Percentiles rank a stretch among this genome's conserved stretches.
These are phyloP conservation scores for Syritta pipiens DNA, from an alignment of 2,888 invertebrate genomes.

Conservation along the genomic window DNA sequence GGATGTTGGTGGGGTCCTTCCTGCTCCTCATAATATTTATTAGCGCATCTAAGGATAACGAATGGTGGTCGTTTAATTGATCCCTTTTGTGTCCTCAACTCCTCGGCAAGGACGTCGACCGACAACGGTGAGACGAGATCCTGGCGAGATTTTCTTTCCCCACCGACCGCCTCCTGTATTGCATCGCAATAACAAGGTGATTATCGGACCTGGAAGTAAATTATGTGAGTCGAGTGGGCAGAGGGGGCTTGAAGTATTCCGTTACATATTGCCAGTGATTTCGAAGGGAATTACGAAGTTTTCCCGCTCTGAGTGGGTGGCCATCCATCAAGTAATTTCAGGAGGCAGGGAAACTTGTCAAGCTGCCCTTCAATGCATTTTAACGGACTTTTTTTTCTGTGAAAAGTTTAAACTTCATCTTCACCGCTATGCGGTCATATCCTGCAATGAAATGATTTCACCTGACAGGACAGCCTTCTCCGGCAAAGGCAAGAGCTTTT, in stretches of 20 bases:
- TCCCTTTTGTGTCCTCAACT: conserved; percentile 68
- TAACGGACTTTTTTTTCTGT: neutral
- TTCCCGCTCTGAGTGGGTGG: too few species aligned
- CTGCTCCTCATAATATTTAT: conserved; percentile 67
- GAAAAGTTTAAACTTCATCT: neutral
- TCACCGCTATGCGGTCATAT: neutral
- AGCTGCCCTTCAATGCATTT: neutral
- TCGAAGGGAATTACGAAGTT: too few species aligned
- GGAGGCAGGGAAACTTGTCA: too few species aligned
- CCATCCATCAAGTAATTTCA: too few species aligned
- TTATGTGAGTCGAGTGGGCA: conserved; percentile 18
- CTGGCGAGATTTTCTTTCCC: conserved; percentile 4
- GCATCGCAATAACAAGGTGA: conserved; percentile 63
- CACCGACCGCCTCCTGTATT: conserved; percentile 11
- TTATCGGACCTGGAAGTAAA: conserved; percentile 53
- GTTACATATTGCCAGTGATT: neutral
- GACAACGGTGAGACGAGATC: neutral
- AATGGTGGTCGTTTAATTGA: conserved; percentile 68
- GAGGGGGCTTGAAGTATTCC: conserved; percentile 11
- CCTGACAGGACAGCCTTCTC: conserved; percentile 42
- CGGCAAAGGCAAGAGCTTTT: conserved; percentile 21
- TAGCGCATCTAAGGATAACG: conserved; percentile 69
- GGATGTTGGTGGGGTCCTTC: conserved; percentile 7
- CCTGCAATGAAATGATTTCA: conserved; percentile 26
- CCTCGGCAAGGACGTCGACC: conserved; percentile 2